A percentile compares a stretch with the other conserved stretches of the same genome.
Evolutionary conservation across 2,797 vertebrate species (phyloP).

Genomic region (Triplophysa yarkandensis): DNA sequence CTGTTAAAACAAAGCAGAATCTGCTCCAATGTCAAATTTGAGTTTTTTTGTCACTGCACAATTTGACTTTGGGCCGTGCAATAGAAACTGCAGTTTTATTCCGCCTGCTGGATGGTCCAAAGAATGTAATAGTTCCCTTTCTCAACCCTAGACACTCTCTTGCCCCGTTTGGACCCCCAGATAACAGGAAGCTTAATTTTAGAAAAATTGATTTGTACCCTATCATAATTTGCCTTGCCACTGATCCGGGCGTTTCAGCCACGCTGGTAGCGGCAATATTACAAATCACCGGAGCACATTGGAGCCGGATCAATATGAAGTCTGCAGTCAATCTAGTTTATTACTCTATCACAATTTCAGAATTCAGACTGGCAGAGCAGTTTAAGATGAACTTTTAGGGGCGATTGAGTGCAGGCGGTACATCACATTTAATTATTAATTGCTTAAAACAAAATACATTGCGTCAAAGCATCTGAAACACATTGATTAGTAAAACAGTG

Average conservation of each 20-base stretch:
- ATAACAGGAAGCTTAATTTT: constrained; percentile 65
- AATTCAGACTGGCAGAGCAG: constrained; percentile 67
- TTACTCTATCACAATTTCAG: constrained; percentile 69
- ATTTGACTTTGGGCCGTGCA: constrained; percentile 37
- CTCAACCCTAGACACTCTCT: constrained; percentile 28
- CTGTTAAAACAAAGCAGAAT: constrained; percentile 48
- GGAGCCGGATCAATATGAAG: constrained; percentile 67
- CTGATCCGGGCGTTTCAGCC: constrained; percentile 46
- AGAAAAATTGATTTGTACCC: constrained; percentile 64
- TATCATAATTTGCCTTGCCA: constrained; percentile 67
- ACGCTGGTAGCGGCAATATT: constrained; percentile 50
- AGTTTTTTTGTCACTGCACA: constrained; percentile 55
- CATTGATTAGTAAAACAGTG: no score
- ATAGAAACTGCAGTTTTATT: constrained; percentile 20
- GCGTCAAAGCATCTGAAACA: no score
- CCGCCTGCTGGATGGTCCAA: constrained; percentile 6
- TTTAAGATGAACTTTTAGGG: constrained; percentile 64
- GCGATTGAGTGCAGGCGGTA: constrained; percentile 52
- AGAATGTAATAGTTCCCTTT: constrained; percentile 25
- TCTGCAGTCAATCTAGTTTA: constrained; percentile 72
- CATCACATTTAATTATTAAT: no score
- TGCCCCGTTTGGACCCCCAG: constrained; percentile 43
- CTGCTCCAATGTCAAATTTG: constrained; percentile 19
- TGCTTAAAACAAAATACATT: no score
- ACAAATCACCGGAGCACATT: constrained; percentile 68